These are phyloP conservation scores for Eupelmus urozonus DNA, from an alignment of 2,888 invertebrate species.

Conservation along the genomic window DNA sequence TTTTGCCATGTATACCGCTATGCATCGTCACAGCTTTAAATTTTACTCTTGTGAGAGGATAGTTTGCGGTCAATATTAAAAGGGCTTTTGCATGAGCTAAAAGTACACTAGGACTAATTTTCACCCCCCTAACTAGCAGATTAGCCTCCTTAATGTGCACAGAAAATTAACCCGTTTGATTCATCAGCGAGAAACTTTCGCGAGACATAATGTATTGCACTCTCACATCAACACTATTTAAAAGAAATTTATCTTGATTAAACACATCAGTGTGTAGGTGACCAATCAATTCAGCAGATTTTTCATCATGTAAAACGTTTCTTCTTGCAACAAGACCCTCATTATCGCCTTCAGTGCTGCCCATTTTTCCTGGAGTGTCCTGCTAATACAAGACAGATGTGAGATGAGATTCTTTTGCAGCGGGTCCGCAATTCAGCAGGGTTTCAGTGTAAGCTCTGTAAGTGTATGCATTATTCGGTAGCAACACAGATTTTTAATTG, in stretches of 20 bases:
- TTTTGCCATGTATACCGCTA: conserved; percentile 62
- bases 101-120: conserved; percentile 64
- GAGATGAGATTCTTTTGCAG: not conserved
- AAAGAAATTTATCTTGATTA: conserved; percentile 61
- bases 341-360: not conserved
- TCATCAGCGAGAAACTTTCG: conserved; percentile 57
- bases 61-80: no score
- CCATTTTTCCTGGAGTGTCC: not conserved
- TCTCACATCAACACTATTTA: conserved; percentile 63
- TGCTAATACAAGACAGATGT: no score
- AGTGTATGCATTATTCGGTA: not conserved
- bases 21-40: conserved; percentile 63
- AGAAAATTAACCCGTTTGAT: not conserved
- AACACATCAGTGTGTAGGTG: conserved; percentile 63
- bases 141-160: conserved; percentile 50
- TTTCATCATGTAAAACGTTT: no score
- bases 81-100: conserved; percentile 64
- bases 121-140: conserved; percentile 62
- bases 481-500: not conserved
- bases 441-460: not conserved
- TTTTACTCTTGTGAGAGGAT: conserved; percentile 61
- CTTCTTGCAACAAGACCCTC: not conserved
- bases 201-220: conserved; percentile 56
- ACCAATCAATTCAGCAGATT: conserved; percentile 24
- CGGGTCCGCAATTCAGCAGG: not conserved